Evolutionary conservation across 2,888 invertebrate species (phyloP), one percentile per base, ranked within the genome.

Genomic region (Eupithecia subfuscata): DNA sequence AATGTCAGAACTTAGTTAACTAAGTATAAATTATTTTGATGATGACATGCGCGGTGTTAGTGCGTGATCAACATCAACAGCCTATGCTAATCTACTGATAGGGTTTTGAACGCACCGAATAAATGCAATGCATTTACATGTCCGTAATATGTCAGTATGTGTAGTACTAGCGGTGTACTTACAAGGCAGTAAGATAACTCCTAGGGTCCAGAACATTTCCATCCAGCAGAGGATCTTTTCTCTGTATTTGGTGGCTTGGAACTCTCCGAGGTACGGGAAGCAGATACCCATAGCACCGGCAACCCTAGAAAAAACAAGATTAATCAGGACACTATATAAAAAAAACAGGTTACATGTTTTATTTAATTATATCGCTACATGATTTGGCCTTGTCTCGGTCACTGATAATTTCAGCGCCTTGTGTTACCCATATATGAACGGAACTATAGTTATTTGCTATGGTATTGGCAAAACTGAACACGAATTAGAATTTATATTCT

Each of bases 171-270:
- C 40, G 0, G 40, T 40, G 43, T 45, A 85, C 95, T 95, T 92
- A 97, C 97, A 94, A 86, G 97, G 97, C 74, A 97, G 90, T 80
- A 96, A 88, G 83, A 97, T 97, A 73, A 97, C 97, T 78, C 97
- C 97, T 69, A 97, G 90, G 52, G 97, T 97, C 97, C 97, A 97
- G 92, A 97, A 97, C 93, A 97, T 95, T 95, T 97, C 97, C 97
- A 97, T 97, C 97, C 97, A 97, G 91, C 97, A 97, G 77, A 97
- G 95, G 86, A 97, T 97, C 84, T 96, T 97, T 89, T 97, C 97
- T 87, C 97, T 95, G 91, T 97, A 96, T 90, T 96, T 97, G 75
- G 97, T 97, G 64, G 97, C 96, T 86, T 97, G 97, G 91, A 97
- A 97, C 92, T 97, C 97, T 79, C 97, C 97, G 83, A 97, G 92